Conservation (phyloP, 2,888 invertebrate species). For the Ceraclea dissimilis region DNA sequence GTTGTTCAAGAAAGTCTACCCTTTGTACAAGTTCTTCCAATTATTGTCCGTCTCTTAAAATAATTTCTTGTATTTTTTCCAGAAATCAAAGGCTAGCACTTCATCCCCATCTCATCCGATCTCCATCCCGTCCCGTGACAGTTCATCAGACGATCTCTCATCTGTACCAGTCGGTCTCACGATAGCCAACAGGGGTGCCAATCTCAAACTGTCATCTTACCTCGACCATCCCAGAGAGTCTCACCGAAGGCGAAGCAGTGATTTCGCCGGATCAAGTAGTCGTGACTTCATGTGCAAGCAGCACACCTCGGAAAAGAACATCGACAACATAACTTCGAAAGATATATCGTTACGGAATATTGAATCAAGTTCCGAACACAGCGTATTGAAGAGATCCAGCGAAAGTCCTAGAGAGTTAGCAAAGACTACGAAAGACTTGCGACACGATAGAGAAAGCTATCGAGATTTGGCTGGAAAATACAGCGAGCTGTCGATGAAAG, state of each 20-base stretch:
- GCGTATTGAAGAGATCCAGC: conserved; percentile 22
- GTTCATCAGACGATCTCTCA: conserved; percentile 40
- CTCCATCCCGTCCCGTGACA: conserved; percentile 32
- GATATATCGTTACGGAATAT: conserved; percentile 22
- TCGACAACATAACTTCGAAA: conserved; percentile 24
- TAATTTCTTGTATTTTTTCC: not conserved
- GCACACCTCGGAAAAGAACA: conserved; percentile 24
- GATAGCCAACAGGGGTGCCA: conserved; percentile 40
- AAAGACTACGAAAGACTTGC: conserved; percentile 43
- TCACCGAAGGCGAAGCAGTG: conserved; percentile 24
- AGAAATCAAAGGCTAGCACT: not conserved
- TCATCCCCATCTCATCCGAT: not conserved
- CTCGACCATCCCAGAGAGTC: conserved; percentile 28
- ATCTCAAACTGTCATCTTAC: conserved; percentile 33
- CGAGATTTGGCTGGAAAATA: conserved; percentile 44
- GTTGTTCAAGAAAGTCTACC: not conserved
- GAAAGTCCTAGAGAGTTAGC: conserved; percentile 44
- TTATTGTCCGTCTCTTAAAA: too few species aligned
- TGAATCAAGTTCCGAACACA: conserved; percentile 26
- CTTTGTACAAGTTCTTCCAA: not conserved
- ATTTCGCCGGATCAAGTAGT: conserved; percentile 22
- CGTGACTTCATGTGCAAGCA: conserved; percentile 22
- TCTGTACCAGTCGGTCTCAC: conserved; percentile 35
- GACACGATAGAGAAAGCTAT: conserved; percentile 45
- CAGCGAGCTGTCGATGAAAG: conserved; percentile 40